Evolutionary conservation across 2,113 vertebrate genomes (phyloP), one percentile per base, ranked within the genome.

Genomic region (Theristicus caerulescens): DNA sequence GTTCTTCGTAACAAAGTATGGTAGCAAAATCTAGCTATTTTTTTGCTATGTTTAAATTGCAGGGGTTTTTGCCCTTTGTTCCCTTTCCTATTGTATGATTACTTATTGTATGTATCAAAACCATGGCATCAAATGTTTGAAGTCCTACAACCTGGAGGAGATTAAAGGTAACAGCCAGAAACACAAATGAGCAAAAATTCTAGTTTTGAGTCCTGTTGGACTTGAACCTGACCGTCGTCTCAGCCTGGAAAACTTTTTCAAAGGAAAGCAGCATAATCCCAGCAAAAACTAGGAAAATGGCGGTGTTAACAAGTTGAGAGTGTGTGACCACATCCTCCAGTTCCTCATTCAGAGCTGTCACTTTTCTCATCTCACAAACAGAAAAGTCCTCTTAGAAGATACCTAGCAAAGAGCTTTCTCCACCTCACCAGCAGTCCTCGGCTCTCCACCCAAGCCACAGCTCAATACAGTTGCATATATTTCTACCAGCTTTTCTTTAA

Each of bases 211-310:
- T 34, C 55, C 38, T 76, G 32, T 55, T 66, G 25, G 57, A 61
- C 13, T 36, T 61, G n/a, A 55, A 44, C 36, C 21, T 67, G 49
- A 19, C 1, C 1, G 24, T 80, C 2, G 0, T 47, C 19, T 52
- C 46, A 46, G 16, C 40, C 51, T 81, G 29, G 52, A 84, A 73
- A 55, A 9, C 6, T 42, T 74, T 93, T 47, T 44, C 73, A 66
- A 65, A 52, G 34, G 27, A 22, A 90, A 74, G 40, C 27, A 71
- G 24, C 52, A 40, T 24, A 76, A 74, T 49, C 32, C 20, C 62
- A 54, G 19, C 7, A 40, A 77, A 55, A 86, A 82, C 20, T 21
- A 69, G 38, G 34, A 58, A 82, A 82, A 32, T 24, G 8, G 13
- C 36, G 73, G 42, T 21, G 65, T 51, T 15, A 72, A 44, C 5